phyloP scores from a whole-genome alignment of 2,888 invertebrate genomes.

The Eretmocerus hayati region DNA sequence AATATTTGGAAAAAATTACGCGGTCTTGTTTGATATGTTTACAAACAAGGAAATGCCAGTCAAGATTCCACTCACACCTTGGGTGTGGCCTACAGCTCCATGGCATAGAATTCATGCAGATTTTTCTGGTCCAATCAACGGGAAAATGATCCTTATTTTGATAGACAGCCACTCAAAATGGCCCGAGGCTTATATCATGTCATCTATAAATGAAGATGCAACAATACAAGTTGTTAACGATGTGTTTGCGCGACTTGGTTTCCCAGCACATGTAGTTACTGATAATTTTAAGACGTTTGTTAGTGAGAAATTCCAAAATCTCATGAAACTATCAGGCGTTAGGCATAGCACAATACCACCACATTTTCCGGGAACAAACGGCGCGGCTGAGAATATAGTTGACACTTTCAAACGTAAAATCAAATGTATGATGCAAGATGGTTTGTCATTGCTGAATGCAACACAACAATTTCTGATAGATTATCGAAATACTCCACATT shows the following conservation, averaged over 20 bases:
- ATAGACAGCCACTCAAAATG: too few species aligned
- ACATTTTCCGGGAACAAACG: constrained; percentile 1
- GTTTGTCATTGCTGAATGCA: not conserved
- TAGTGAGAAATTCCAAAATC: constrained; percentile 23
- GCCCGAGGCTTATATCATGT: too few species aligned
- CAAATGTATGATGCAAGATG: constrained; percentile 6
- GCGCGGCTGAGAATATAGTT: constrained; percentile 11
- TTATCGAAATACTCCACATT: not conserved
- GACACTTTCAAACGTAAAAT: constrained; percentile 20
- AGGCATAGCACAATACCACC: constrained; percentile 24
- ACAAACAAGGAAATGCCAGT: constrained; percentile 18
- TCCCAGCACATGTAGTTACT: constrained; percentile 24
- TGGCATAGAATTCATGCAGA: too few species aligned
- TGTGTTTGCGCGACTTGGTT: constrained; percentile 26
- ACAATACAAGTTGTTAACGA: constrained; percentile 25
- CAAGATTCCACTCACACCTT: not conserved
- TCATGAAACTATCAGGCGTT: constrained; percentile 25
- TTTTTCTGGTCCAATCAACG: too few species aligned
- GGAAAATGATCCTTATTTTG: too few species aligned
- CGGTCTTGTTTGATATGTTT: constrained; percentile 26
- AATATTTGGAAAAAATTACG: constrained; percentile 27
- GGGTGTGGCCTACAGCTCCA: too few species aligned
- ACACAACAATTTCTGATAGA: not conserved
- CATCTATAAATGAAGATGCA: constrained; percentile 20
- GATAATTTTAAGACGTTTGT: constrained; percentile 30